phyloP scores from a whole-genome alignment of 1,140 invertebrate genomes.

The Drosophila equinoxialis region DNA sequence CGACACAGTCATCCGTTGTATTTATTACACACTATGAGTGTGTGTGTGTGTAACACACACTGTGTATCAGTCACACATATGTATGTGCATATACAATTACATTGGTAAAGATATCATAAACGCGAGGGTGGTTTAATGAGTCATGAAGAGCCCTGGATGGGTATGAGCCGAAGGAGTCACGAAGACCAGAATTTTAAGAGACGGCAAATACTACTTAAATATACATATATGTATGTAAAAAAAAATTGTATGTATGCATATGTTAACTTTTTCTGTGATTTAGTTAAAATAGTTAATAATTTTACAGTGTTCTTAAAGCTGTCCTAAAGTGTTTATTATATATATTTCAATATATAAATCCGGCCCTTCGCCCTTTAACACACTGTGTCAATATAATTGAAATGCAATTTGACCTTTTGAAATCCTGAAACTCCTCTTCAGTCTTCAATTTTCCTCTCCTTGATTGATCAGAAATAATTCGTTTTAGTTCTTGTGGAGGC shows the following conservation, averaged over 20 bases:
- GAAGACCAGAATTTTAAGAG: too few relatives aligned
- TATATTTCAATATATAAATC: too few relatives aligned
- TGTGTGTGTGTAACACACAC: too few relatives aligned
- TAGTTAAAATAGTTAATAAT: too few relatives aligned
- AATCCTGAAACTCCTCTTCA: neutral
- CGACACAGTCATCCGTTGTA: slow-evolving; percentile 39
- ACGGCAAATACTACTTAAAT: too few relatives aligned
- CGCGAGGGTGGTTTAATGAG: slow-evolving; percentile 34
- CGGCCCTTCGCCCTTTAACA: neutral
- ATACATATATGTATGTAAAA: too few relatives aligned
- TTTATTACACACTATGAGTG: slow-evolving; percentile 7
- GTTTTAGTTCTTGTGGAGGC: slow-evolving; percentile 15
- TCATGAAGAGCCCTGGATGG: slow-evolving; percentile 1
- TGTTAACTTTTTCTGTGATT: too few relatives aligned
- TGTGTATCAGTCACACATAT: slow-evolving; percentile 1
- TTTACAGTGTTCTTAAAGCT: too few relatives aligned
- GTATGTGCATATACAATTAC: slow-evolving; percentile 24
- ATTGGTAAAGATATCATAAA: slow-evolving; percentile 23
- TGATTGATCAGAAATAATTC: neutral
- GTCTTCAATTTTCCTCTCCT: neutral
- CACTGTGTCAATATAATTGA: neutral
- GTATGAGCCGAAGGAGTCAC: too few relatives aligned
- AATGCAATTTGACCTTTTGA: too few relatives aligned
- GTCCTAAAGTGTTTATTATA: too few relatives aligned
- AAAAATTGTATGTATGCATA: too few relatives aligned